Evolutionary conservation across 2,797 vertebrate species (phyloP).

Genomic region (Cossypha heuglini): DNA sequence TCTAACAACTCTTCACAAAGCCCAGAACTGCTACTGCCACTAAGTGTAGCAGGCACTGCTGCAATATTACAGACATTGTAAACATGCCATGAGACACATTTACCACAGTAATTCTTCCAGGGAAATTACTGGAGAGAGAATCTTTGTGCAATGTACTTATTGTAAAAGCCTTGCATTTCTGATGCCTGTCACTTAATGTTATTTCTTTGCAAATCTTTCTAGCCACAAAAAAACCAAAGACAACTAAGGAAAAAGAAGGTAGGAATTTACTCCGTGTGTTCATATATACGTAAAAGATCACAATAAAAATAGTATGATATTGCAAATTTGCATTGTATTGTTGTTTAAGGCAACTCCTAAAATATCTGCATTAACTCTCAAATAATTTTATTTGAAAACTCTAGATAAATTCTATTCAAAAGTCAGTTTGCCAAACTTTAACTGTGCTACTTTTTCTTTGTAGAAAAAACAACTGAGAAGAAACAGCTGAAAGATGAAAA

Average conservation of each 20-base stretch:
- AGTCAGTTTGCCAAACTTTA: neutral
- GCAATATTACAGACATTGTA: neutral
- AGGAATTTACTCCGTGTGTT: neutral
- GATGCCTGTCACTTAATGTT: neutral
- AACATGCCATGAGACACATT: neutral
- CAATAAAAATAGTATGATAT: neutral
- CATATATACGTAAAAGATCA: neutral
- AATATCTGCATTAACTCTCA: neutral
- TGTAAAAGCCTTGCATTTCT: neutral
- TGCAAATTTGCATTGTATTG: neutral
- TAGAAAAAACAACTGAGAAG: slow-evolving; percentile 47
- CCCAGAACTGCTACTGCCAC: neutral
- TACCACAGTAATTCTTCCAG: neutral
- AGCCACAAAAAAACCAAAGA: slow-evolving; percentile 64
- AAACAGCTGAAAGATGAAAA: slow-evolving; percentile 54
- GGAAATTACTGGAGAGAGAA: neutral
- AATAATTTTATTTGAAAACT: neutral
- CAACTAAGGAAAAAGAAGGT: slow-evolving; percentile 70
- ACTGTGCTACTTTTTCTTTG: neutral
- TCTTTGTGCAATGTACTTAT: neutral
- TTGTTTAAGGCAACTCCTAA: neutral
- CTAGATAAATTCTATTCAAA: neutral
- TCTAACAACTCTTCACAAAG: neutral
- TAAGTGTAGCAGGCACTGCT: neutral
- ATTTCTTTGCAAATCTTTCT: neutral